phyloP scores from a whole-genome alignment of 1,140 invertebrate species.

The Euwallacea fornicatus region DNA sequence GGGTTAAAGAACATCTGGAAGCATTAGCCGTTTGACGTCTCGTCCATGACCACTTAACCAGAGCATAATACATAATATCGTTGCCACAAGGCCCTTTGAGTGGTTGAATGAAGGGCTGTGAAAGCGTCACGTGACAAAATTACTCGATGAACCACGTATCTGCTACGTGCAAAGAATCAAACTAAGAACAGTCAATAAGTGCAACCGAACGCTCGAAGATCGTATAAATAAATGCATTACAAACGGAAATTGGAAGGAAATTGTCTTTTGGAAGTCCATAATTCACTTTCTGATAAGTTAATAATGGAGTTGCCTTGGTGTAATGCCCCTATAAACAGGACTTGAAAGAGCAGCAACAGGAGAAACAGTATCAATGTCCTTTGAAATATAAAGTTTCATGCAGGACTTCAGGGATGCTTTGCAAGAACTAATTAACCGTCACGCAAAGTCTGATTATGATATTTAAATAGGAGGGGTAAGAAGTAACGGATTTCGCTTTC shows the following conservation, averaged over 20 bases:
- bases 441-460: too few relatives aligned
- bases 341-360: not conserved
- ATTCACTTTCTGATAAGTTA: constrained; percentile 1
- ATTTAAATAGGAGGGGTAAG: too few relatives aligned
- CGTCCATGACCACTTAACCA: constrained; percentile 7
- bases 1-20: too few relatives aligned
- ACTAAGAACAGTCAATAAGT: constrained; percentile 19
- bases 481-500: too few relatives aligned
- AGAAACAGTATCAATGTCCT: constrained; percentile 8
- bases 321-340: too few relatives aligned
- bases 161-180: constrained; percentile 44
- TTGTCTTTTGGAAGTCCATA: not conserved
- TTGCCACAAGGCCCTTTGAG: constrained; percentile 8
- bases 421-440: constrained; percentile 1
- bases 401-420: not conserved
- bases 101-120: constrained; percentile 37
- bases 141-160: constrained; percentile 46
- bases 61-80: constrained; percentile 15
- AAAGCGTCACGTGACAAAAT: constrained; percentile 44
- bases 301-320: not conserved
- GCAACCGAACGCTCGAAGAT: constrained; percentile 16
- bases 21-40: not conserved
- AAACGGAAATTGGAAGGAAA: constrained; percentile 19
- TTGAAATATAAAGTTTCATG: not conserved
- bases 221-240: constrained; percentile 29